Percentiles rank a stretch among this genome's conserved stretches.
Conservation (phyloP, 2,888 invertebrate species). For the Bimastos eiseni region DNA sequence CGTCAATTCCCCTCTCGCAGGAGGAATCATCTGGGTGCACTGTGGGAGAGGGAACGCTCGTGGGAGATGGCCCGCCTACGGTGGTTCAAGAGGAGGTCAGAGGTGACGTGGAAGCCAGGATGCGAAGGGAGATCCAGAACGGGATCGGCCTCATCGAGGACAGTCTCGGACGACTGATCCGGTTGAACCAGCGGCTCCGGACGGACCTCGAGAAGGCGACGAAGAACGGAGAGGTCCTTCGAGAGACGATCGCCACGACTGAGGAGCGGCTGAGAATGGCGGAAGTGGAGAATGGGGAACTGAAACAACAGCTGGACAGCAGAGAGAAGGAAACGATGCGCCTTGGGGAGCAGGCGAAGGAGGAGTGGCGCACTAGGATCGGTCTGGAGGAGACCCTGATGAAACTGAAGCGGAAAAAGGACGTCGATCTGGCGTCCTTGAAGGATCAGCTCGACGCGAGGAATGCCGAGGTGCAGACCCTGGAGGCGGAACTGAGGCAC, state of each 20-base stretch:
- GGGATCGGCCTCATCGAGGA: neutral
- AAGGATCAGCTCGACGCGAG: conserved; percentile 8
- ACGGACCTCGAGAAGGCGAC: neutral
- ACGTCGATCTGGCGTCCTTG: neutral
- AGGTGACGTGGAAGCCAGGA: neutral
- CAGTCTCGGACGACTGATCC: neutral
- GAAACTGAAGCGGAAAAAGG: neutral
- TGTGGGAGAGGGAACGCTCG: neutral
- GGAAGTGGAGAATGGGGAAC: neutral
- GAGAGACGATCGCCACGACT: neutral
- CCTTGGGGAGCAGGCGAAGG: neutral
- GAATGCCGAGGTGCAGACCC: neutral
- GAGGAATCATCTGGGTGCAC: neutral
- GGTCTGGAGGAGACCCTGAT: neutral
- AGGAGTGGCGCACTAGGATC: neutral
- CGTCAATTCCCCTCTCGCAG: neutral
- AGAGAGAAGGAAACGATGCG: conserved; percentile 13
- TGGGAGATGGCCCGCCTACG: neutral
- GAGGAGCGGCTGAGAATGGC: neutral
- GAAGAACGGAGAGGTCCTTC: neutral
- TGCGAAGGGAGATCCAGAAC: neutral
- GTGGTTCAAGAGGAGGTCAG: neutral
- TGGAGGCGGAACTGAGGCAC: neutral
- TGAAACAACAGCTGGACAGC: neutral
- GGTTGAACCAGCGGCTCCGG: neutral